Conservation (phyloP, 2,888 invertebrate species). For the Hirtodrosophila histrioides region DNA sequence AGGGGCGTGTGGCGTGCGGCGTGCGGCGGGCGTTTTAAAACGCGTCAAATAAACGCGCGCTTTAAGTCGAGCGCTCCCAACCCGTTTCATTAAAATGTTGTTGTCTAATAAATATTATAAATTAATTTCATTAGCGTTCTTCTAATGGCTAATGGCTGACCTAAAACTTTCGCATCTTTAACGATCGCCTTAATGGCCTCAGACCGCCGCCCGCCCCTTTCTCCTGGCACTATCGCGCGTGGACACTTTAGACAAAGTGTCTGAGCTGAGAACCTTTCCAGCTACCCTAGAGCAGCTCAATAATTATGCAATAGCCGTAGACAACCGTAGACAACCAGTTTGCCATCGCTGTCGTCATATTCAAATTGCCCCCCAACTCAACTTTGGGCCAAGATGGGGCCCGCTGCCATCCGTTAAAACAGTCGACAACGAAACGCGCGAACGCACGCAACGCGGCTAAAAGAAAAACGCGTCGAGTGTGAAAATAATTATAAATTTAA, state of each 20-base stretch:
- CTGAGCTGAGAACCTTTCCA: constrained; percentile 55
- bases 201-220: background rate
- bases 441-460: constrained; percentile 60
- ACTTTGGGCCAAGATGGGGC: constrained; percentile 72
- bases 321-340: constrained; percentile 65
- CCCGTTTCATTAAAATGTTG: constrained; percentile 31
- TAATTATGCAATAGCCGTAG: constrained; percentile 67
- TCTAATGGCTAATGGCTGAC: constrained; percentile 36
- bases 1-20: constrained; percentile 1
- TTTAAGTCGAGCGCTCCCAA: constrained; percentile 5
- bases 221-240: constrained; percentile 17
- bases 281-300: constrained; percentile 21
- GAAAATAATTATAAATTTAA: constrained; percentile 45
- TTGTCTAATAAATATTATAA: constrained; percentile 51
- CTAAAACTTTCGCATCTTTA: constrained; percentile 33
- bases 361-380: constrained; percentile 56
- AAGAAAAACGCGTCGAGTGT: constrained; percentile 22
- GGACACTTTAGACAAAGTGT: constrained; percentile 48
- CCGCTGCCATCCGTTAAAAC: constrained; percentile 42
- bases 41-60: constrained; percentile 42
- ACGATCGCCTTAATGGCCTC: no score
- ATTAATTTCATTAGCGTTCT: constrained; percentile 67
- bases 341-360: constrained; percentile 68
- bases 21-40: constrained; percentile 49
- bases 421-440: constrained; percentile 71